Base-by-base conservation (phyloP, 2,888 invertebrate genomes). In the Cheilosia vernalis region DNA sequence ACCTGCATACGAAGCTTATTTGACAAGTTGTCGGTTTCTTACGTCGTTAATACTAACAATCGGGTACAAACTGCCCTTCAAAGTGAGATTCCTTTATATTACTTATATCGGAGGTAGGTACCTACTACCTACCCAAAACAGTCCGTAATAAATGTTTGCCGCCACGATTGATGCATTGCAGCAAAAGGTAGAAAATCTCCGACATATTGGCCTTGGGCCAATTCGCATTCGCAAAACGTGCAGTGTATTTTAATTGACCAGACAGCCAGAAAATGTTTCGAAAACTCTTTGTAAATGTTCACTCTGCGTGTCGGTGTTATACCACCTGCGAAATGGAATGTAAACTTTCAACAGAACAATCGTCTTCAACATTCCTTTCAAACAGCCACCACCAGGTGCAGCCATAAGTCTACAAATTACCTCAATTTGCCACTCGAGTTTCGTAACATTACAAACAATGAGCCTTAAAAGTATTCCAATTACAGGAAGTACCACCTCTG, bases 371-470 rank as follows among this genome's bases (percentile, higher is more conserved):
- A 10, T 21, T 21, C 19, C 9, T 19, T 21, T 7, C 9, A 17
- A 67, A 67, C 61, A 63, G 60, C 49, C 63, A 72, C 60, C 51
- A 72, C 64, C 85, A 85, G 85, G 81, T 81, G 85, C 49, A 49
- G 27, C 73, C 49, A 64, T 44, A 72, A 33, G 63, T 37, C 61
- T 30, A 55, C 67, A 61, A 81, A 85, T 85, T 85, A 85, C 85
- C 85, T 81, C 85, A 85, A 85, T 81, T 85, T 85, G 76, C 81
- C 85, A 85, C 76, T 85, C 70, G 85, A 85, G 53, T 85, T 81
- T 81, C 55, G 70, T 47, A 42, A 76, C 85, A 85, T 81, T 80
- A 81, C 44, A 70, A 81, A 81, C 85, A 85, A 85, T 85, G 85
- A 77, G 56, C 61, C 66, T 76, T 76, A 33, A 55, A 83, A 85